Base-by-base conservation (phyloP, 2,113 vertebrate genomes). In the Seriola rivoliana region DNA sequence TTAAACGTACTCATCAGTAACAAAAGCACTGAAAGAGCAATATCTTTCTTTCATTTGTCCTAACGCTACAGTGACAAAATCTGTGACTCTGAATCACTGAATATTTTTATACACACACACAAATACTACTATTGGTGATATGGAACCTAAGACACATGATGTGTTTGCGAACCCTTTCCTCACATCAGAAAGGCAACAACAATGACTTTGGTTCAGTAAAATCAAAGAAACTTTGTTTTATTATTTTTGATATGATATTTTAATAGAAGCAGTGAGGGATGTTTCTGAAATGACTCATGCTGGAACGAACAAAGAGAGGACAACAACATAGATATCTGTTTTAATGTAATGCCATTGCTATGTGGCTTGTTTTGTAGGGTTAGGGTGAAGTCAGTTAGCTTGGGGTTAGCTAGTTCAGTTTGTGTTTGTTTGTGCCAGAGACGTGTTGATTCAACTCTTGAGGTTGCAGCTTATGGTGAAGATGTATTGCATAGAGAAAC, bases 61-160 rank as follows among this genome's bases (percentile, higher is more conserved):
- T 13, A 42, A 42, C 40, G 44, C 12, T 36, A 0, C 7, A 3
- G 34, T n/a, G 8, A 71, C 21, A 17, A 46, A 77, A 46, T 81
- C 5, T 73, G 62, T 72, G 54, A 60, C 71, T 16, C 23, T 63
- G 77, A 63, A 34, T 80, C 8, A 25, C 9, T 52, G 34, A 52
- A 10, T 69, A 16, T 62, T 62, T 69, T 52, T 52, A 29, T 29
- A 25, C 52, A 50, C 36, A 17, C 16, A 13, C 14, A 29, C 14
- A 21, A 23, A 10, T n/a, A 8, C 3, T 63, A 8, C 13, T 11
- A 1, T 25, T 36, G n/a, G 0, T 46, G 38, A 25, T 13, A 40
- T n/a, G 17, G 4, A 44, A 14, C 29, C 32, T 52, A 17, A 52
- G 34, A 5, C 19, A 23, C 25, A 36, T 1, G 21, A 64, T 32